Conservation (phyloP, 1,140 invertebrate genomes). For the Aphaenogaster floridana region DNA sequence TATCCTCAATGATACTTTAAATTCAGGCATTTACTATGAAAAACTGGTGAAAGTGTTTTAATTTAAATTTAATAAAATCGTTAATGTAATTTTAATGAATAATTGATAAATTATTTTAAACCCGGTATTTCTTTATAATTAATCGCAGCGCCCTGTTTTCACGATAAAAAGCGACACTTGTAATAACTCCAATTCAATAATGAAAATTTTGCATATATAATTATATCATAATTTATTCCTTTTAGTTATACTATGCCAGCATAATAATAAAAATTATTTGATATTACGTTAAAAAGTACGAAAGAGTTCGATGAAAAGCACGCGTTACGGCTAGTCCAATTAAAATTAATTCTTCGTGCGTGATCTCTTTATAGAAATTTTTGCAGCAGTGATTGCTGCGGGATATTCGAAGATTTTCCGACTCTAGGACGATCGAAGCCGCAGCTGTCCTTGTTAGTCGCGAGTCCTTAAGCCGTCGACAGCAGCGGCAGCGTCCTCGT, state of each 20-base stretch:
- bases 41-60: neutral
- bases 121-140: neutral
- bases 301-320: neutral
- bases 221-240: neutral
- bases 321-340: neutral
- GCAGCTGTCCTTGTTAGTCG: slow-evolving; percentile 20
- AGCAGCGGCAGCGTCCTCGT: slow-evolving; percentile 12
- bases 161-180: neutral
- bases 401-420: neutral
- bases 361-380: neutral
- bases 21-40: neutral
- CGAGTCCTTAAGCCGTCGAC: slow-evolving; percentile 8
- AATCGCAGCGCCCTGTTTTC: neutral
- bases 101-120: neutral
- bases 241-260: neutral
- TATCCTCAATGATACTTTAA: neutral
- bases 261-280: neutral
- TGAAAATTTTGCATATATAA: neutral
- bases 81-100: neutral
- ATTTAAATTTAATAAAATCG: neutral
- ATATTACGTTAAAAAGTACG: neutral
- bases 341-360: neutral
- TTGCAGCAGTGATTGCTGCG: neutral
- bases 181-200: neutral
- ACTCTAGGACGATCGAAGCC: neutral